Conservation (phyloP, 2,888 invertebrate genomes). For the Flexamia atlantica region DNA sequence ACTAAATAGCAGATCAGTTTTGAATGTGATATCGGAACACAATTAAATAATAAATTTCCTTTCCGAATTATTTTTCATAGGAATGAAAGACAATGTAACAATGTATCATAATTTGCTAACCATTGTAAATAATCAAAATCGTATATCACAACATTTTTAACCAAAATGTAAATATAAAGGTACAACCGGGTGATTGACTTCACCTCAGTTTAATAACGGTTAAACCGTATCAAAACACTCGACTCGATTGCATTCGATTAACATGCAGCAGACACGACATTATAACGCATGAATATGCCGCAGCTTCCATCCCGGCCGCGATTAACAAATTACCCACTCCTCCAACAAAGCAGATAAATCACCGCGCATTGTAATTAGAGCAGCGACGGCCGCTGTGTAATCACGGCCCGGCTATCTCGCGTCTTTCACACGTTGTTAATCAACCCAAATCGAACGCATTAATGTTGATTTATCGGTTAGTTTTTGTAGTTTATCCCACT, state of each 20-base stretch:
- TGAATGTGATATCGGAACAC: no score
- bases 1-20: no score
- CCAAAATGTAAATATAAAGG: no score
- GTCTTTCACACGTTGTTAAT: constrained; percentile 45
- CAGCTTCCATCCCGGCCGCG: neutral
- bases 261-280: neutral
- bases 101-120: no score
- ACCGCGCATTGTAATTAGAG: constrained; percentile 21
- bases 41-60: no score
- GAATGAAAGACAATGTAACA: no score
- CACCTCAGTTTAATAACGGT: no score
- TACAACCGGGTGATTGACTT: no score
- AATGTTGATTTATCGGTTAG: constrained; percentile 54
- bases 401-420: constrained; percentile 50
- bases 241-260: neutral
- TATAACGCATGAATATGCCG: neutral
- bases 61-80: no score
- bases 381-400: neutral
- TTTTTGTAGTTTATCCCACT: constrained; percentile 53
- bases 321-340: constrained; percentile 26
- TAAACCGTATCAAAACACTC: no score
- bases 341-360: constrained; percentile 19
- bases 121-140: no score
- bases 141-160: no score
- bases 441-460: constrained; percentile 39